A percentile compares a stretch with the other conserved stretches of the same genome.
Conservation (phyloP, 2,888 invertebrate species). For the Leptinotarsa rubiginosa region DNA sequence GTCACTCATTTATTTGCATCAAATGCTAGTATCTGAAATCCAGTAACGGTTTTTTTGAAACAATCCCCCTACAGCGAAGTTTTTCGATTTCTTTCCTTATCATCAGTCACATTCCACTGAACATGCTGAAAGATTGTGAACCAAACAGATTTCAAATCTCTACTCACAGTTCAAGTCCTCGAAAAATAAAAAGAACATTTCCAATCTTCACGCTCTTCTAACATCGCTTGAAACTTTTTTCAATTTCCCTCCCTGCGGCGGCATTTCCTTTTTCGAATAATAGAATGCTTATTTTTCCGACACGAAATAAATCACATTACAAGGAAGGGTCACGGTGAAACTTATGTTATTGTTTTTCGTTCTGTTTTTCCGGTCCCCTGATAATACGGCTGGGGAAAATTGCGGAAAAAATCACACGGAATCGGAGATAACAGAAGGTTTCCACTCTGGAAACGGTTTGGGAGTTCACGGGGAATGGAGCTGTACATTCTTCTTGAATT, state of each 20-base stretch:
- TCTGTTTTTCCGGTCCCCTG: conserved; percentile 17
- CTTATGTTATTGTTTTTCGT: conserved; percentile 19
- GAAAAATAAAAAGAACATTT: conserved; percentile 10
- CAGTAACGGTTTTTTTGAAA: no score
- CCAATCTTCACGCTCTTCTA: not conserved
- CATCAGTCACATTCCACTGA: no score
- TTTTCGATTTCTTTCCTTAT: no score
- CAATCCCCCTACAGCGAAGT: no score
- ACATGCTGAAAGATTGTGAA: no score
- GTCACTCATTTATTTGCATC: no score
- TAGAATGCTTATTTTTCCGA: conserved; percentile 25
- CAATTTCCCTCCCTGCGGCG: conserved; percentile 18
- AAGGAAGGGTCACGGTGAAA: conserved; percentile 21
- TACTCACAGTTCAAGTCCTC: not conserved
- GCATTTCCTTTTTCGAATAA: conserved; percentile 21
- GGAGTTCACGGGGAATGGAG: conserved; percentile 7
- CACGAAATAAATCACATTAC: conserved; percentile 20
- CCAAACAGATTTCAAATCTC: not conserved
- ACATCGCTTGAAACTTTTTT: conserved; percentile 21
- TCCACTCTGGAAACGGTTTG: conserved; percentile 2
- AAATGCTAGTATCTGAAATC: no score
- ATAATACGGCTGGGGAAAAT: conserved; percentile 10
- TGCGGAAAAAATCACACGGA: conserved; percentile 16
- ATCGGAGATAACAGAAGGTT: conserved; percentile 12
- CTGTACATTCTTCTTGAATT: not conserved